phyloP scores from a whole-genome alignment of 2,888 invertebrate genomes.

The Diabrotica balteata region DNA sequence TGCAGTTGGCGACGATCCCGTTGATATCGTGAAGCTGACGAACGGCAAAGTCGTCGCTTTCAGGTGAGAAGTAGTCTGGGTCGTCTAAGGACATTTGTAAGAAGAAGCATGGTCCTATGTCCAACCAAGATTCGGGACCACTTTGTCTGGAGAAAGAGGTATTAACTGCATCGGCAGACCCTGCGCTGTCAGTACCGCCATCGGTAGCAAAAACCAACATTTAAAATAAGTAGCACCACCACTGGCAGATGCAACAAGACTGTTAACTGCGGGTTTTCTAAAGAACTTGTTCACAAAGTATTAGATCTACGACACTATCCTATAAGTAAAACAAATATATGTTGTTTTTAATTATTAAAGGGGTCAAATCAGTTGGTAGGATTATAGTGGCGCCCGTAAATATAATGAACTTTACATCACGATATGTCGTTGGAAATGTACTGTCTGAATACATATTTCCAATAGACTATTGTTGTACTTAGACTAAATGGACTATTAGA shows the following conservation, averaged over 20 bases:
- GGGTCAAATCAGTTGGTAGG: too few relatives aligned
- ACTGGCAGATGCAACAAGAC: conserved; percentile 36
- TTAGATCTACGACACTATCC: not conserved
- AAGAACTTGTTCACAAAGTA: conserved; percentile 5
- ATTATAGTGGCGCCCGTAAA: too few relatives aligned
- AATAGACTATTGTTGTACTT: too few relatives aligned
- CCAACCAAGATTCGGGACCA: too few relatives aligned
- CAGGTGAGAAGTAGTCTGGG: conserved; percentile 93
- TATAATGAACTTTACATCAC: too few relatives aligned
- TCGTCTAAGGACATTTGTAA: conserved; percentile 97
- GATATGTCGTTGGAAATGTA: too few relatives aligned
- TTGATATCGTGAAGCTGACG: conserved; percentile 97
- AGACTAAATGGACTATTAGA: too few relatives aligned
- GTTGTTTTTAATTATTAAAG: too few relatives aligned
- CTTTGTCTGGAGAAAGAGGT: too few relatives aligned
- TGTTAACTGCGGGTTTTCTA: conserved; percentile 15
- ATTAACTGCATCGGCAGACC: conserved; percentile 93
- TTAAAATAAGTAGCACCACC: conserved; percentile 80
- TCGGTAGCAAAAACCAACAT: conserved; percentile 97
- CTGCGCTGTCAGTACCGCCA: conserved; percentile 94
- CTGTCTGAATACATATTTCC: too few relatives aligned
- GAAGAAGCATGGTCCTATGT: too few relatives aligned
- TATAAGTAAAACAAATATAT: too few relatives aligned
- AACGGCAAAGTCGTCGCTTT: conserved; percentile 88
- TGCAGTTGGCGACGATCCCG: conserved; percentile 96